Conservation (phyloP, 2,888 invertebrate genomes). For the Tenthredo notha region DNA sequence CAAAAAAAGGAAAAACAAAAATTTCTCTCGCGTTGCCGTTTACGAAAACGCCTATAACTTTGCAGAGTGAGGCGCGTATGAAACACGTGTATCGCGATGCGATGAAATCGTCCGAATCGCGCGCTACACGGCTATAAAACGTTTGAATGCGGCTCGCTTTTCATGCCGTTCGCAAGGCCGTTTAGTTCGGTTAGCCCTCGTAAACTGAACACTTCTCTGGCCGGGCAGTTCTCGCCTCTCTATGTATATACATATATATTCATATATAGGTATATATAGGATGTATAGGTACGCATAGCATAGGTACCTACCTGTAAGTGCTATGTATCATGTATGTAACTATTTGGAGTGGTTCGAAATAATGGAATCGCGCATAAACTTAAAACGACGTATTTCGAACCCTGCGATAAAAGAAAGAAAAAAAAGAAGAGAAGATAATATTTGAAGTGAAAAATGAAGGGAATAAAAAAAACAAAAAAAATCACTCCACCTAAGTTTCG, state of each 20-base stretch:
- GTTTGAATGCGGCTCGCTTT: slow-evolving; percentile 40
- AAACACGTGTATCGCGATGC: slow-evolving; percentile 42
- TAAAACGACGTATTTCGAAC: background rate
- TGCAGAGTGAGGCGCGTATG: background rate
- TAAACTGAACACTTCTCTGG: slow-evolving; percentile 44
- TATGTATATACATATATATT: background rate
- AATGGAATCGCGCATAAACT: background rate
- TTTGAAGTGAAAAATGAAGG: background rate
- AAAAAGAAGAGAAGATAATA: background rate
- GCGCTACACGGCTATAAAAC: slow-evolving; percentile 41
- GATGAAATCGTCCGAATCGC: slow-evolving; percentile 49
- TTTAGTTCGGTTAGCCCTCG: slow-evolving; percentile 50
- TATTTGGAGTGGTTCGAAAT: background rate
- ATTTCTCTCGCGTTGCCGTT: background rate
- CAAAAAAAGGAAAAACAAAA: background rate
- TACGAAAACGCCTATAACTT: slow-evolving; percentile 34
- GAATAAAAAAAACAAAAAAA: background rate
- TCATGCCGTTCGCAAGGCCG: slow-evolving; percentile 45
- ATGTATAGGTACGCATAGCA: background rate
- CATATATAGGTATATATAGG: background rate
- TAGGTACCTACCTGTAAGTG: background rate
- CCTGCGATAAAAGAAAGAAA: background rate
- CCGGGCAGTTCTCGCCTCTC: background rate
- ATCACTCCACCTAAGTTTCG: background rate
- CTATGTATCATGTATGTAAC: background rate